These are phyloP conservation scores for Vollenhovia emeryi DNA, from an alignment of 1,140 invertebrate genomes.

Conservation along the genomic window DNA sequence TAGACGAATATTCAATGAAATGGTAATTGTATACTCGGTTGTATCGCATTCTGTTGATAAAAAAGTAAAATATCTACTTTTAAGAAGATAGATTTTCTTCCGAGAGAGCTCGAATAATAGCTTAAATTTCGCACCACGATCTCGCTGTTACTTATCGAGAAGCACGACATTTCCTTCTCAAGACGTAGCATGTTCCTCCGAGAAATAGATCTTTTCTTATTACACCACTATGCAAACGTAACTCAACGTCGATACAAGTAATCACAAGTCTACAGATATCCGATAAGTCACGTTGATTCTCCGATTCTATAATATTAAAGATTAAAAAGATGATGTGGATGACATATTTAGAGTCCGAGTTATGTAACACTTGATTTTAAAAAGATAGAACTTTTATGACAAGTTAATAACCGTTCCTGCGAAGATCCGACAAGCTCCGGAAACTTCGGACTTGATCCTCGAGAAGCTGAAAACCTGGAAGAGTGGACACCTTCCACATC, in stretches of 20 bases:
- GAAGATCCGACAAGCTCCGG: background rate
- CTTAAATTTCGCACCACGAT: conserved; percentile 40
- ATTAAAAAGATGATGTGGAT: conserved; percentile 25
- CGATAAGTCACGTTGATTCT: background rate
- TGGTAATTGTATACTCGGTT: conserved; percentile 23
- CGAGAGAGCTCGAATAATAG: conserved; percentile 39
- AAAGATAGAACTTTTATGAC: conserved; percentile 33
- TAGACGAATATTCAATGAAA: conserved; percentile 15
- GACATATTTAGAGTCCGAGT: background rate
- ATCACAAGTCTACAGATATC: background rate
- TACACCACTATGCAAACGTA: conserved; percentile 15
- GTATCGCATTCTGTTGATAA: background rate
- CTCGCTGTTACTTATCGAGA: conserved; percentile 42
- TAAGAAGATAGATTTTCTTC: conserved; percentile 37
- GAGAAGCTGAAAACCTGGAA: conserved; percentile 9
- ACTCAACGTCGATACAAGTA: background rate
- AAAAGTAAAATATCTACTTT: conserved; percentile 21
- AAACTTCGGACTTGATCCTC: conserved; percentile 18
- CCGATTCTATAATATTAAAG: background rate
- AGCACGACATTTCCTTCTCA: conserved; percentile 21
- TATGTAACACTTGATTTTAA: conserved; percentile 34
- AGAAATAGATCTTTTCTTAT: conserved; percentile 24
- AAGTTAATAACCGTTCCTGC: background rate
- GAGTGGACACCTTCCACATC: background rate
- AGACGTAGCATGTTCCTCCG: background rate